phyloP scores from a whole-genome alignment of 2,113 vertebrate species.

The Bucco capensis region DNA sequence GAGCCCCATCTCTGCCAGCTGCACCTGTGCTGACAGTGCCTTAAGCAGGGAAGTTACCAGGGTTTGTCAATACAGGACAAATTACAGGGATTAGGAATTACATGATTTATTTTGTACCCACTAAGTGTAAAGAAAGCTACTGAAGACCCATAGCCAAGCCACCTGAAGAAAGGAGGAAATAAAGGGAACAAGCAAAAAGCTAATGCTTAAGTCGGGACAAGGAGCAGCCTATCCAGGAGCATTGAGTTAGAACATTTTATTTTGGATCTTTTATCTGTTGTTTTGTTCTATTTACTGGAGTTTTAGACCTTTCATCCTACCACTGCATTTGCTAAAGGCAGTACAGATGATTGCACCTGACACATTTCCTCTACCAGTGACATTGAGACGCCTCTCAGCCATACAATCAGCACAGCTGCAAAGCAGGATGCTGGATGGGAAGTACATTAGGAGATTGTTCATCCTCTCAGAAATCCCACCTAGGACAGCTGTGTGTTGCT shows the following conservation, averaged over 20 bases:
- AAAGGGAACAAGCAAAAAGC: background rate
- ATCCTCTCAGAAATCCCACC: background rate
- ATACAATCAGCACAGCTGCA: background rate
- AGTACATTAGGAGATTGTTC: background rate
- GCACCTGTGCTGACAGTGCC: background rate
- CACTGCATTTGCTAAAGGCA: background rate
- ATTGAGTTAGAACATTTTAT: background rate
- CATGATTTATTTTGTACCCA: background rate
- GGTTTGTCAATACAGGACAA: background rate
- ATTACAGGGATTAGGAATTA: background rate
- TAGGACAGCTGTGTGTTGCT: background rate
- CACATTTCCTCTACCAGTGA: background rate
- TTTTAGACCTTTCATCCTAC: background rate
- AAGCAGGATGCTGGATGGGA: background rate
- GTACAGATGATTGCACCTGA: background rate
- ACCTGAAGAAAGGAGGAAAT: background rate
- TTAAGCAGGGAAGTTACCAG: background rate
- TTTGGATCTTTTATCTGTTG: background rate
- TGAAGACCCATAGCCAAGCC: background rate
- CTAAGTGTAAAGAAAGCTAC: background rate
- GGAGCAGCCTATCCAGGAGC: background rate
- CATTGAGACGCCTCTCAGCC: background rate
- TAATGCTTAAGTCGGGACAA: background rate
- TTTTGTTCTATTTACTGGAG: background rate
- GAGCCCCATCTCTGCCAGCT: background rate